Evolutionary conservation across 2,797 vertebrate genomes (phyloP).

Genomic region (Urocyon cinereoargenteus): DNA sequence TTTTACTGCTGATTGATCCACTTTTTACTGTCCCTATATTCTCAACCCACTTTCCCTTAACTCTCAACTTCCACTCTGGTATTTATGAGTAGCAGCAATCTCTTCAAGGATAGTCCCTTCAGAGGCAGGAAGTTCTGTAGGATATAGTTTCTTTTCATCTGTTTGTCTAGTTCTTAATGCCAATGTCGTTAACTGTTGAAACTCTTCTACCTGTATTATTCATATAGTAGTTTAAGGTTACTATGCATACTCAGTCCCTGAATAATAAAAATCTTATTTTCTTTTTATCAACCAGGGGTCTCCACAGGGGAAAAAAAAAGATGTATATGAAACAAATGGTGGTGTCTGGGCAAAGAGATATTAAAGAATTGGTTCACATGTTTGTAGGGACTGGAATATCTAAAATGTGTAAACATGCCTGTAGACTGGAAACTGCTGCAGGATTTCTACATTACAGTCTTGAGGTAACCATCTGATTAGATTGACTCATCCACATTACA

Average conservation of each 20-base stretch:
- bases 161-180: background rate
- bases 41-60: background rate
- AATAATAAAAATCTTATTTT: background rate
- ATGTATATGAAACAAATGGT: background rate
- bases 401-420: background rate
- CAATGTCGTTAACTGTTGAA: background rate
- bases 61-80: background rate
- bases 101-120: background rate
- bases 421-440: background rate
- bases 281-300: background rate
- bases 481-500: background rate
- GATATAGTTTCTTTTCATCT: background rate
- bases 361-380: background rate
- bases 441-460: background rate
- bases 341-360: background rate
- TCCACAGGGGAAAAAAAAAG: background rate
- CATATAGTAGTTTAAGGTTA: background rate
- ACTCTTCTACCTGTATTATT: background rate
- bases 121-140: background rate
- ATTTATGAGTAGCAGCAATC: background rate
- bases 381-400: background rate
- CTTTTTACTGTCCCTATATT: background rate
- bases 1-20: background rate
- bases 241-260: background rate
- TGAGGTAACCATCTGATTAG: background rate